These are phyloP conservation scores for Perca schrenkii DNA, from an alignment of 2,113 vertebrate species.

Conservation along the genomic window DNA sequence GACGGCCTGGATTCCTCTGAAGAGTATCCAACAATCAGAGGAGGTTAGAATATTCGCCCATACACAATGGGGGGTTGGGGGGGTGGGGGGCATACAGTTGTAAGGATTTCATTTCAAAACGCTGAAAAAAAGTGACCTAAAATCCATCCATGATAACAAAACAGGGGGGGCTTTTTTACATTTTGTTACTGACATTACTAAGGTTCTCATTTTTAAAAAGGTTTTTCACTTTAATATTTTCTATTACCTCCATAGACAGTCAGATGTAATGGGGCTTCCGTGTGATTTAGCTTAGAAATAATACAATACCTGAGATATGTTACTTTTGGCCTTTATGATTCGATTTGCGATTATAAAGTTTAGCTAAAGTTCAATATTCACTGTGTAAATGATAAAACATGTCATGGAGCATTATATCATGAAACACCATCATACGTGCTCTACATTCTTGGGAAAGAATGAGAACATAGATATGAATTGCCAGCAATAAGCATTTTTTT, in stretches of 20 bases:
- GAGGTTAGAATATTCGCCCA: slow-evolving; percentile 84
- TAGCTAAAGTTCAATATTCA: too few species aligned
- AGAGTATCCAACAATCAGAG: slow-evolving; percentile 91
- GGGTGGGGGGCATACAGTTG: too few species aligned
- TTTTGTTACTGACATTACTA: background rate
- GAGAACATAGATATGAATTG: too few species aligned
- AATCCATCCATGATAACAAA: background rate
- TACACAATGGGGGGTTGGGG: too few species aligned
- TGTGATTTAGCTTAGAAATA: background rate
- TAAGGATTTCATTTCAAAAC: background rate
- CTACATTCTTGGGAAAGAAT: too few species aligned
- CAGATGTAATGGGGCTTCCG: background rate
- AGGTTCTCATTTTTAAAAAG: background rate
- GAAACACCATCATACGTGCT: too few species aligned
- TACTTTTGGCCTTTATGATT: background rate
- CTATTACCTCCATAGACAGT: background rate
- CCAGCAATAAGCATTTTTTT: too few species aligned
- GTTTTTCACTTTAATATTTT: background rate
- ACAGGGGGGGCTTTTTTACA: background rate
- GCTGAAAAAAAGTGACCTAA: too few species aligned
- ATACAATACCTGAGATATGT: background rate
- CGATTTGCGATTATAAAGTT: too few species aligned
- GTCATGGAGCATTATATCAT: too few species aligned
- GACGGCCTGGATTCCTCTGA: slow-evolving; percentile 93
- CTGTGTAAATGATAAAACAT: too few species aligned